Base-by-base conservation (phyloP, 1,140 invertebrate genomes). In the Drosophila pruinosa region DNA sequence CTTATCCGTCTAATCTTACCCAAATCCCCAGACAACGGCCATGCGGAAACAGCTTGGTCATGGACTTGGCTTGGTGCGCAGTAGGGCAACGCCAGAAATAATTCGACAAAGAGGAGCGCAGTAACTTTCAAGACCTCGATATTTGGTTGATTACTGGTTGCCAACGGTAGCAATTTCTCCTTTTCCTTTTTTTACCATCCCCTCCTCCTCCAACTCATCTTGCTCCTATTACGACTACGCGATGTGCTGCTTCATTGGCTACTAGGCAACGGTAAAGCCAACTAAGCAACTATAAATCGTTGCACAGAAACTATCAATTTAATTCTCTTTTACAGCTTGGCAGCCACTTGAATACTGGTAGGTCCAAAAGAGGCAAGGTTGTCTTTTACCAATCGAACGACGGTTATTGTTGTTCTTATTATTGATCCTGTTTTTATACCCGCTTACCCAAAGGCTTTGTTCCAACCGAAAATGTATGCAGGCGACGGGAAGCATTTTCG, bases 221-320 rank as follows among this genome's bases (percentile, higher is more conserved):
- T n/a, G n/a, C 0, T 6, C 38, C 12, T 7, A 4, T 17, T 6
- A 6, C 38, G 14, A 1, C 2, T 14, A 12, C 6, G n/a, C 15
- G 15, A 3, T 39, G 6, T 39, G 31, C 26, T 6, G 26, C 7
- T n/a, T 10, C 53, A 61, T 58, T 52, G 34, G 41, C 14, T 22
- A 67, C 34, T 21, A 50, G 21, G 61, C 38, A 81, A 81, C 78
- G 78, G 78, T 82, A 82, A 74, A 81, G 56, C 64, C 63, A 63
- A 78, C 76, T 78, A 74, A 64, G 41, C 78, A 82, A 82, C 79
- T 85, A 80, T 83, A 82, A 77, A 68, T 72, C 68, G 68, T 22
- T 64, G 28, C 7, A 64, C 39, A 68, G 68, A 61, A 79, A 81
- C 77, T 68, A 72, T 79, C 79, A 75, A 83, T 72, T 85, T 83